Evolutionary conservation across 2,888 invertebrate genomes (phyloP).

Genomic region (Beris morrisii): DNA sequence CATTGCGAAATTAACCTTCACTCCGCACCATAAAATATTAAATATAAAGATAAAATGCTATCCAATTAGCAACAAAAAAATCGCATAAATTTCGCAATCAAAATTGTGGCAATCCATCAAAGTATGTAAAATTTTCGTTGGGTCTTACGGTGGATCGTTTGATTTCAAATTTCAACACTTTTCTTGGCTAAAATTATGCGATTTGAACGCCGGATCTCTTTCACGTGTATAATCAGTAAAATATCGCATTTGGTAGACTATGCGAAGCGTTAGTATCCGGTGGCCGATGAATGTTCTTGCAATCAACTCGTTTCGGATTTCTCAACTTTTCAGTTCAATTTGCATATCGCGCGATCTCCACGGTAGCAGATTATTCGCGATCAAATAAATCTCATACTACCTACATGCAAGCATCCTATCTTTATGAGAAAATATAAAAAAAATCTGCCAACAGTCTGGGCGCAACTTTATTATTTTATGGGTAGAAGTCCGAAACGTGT

Average conservation of each 20-base stretch:
- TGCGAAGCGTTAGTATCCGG: slow-evolving; percentile 32
- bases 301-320: slow-evolving; percentile 14
- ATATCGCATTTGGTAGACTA: slow-evolving; percentile 21
- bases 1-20: no score
- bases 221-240: slow-evolving; percentile 18
- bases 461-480: no score
- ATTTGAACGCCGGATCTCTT: slow-evolving; percentile 4
- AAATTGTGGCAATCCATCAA: no score
- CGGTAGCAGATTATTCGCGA: slow-evolving; percentile 15
- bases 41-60: no score
- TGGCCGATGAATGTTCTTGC: slow-evolving; percentile 30
- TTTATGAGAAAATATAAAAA: no score
- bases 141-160: slow-evolving; percentile 10
- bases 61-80: no score
- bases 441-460: no score
- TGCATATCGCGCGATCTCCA: slow-evolving; percentile 26
- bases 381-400: slow-evolving; percentile 10
- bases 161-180: slow-evolving; percentile 18
- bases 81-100: no score
- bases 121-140: no score
- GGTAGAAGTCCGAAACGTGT: no score
- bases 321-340: slow-evolving; percentile 16
- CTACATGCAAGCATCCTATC: neutral
- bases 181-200: neutral
- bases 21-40: no score